Conservation (phyloP, 2,797 vertebrate species). For the Ctenosaura bakeri region DNA sequence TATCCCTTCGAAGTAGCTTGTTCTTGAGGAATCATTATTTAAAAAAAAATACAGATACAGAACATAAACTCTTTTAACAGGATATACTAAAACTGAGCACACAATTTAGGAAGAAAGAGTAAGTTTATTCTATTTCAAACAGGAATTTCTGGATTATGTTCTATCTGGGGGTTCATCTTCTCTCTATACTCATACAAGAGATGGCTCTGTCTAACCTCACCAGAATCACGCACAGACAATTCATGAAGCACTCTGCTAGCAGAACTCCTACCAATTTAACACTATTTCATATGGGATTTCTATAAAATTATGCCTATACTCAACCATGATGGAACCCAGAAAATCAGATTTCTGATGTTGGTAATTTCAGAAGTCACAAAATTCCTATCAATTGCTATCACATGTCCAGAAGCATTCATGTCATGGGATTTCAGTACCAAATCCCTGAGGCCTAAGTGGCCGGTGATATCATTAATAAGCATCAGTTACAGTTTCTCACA, state of each 20-base stretch:
- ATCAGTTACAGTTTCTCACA: too few species aligned
- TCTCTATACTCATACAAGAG: neutral
- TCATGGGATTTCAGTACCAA: too few species aligned
- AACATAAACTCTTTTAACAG: neutral
- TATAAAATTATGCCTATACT: neutral
- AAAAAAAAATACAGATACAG: neutral
- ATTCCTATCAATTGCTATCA: neutral
- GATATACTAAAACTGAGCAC: neutral
- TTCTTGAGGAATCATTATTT: neutral
- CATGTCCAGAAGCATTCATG: too few species aligned
- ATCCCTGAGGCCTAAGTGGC: too few species aligned
- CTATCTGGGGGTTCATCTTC: neutral
- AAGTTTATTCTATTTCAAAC: neutral
- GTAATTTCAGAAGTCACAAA: neutral
- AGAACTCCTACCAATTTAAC: neutral
- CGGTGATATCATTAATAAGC: too few species aligned
- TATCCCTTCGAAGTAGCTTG: neutral
- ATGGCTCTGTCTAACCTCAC: neutral
- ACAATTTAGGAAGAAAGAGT: neutral
- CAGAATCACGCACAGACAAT: neutral
- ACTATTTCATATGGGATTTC: neutral
- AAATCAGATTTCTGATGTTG: neutral
- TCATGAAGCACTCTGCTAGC: neutral
- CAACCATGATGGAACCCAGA: neutral
- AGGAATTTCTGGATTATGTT: neutral